Evolutionary conservation across 2,113 vertebrate species (phyloP).

Genomic region (Ctenodactylus gundi): DNA sequence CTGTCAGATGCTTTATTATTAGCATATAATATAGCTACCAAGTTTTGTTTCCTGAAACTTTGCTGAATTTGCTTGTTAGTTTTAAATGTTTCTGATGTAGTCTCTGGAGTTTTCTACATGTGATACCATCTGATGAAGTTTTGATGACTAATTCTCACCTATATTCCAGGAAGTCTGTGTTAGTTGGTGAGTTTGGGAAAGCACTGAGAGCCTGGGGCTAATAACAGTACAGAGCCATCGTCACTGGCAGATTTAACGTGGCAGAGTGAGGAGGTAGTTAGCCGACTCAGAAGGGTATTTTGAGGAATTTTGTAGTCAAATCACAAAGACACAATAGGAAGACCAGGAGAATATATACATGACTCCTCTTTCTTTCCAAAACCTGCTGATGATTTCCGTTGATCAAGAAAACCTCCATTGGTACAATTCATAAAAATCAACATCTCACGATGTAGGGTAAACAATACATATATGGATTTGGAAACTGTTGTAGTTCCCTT

Average conservation of each 20-base stretch:
- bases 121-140: not conserved
- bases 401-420: not conserved
- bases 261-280: not conserved
- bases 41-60: not conserved
- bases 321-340: not conserved
- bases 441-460: not conserved
- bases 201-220: fast-evolving
- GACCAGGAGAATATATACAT: not conserved
- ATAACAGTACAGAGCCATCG: not conserved
- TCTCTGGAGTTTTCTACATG: too few relatives aligned
- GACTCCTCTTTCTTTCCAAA: not conserved
- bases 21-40: not conserved
- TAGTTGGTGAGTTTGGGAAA: not conserved
- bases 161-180: not conserved
- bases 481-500: not conserved
- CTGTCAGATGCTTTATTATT: not conserved
- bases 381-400: not conserved
- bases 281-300: not conserved
- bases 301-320: not conserved
- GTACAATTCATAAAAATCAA: fast-evolving
- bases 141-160: not conserved
- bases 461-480: not conserved
- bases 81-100: not conserved
- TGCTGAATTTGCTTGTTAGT: not conserved
- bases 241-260: not conserved